phyloP scores from a whole-genome alignment of 2,888 invertebrate genomes.

The Leptopilina drosophilae region DNA sequence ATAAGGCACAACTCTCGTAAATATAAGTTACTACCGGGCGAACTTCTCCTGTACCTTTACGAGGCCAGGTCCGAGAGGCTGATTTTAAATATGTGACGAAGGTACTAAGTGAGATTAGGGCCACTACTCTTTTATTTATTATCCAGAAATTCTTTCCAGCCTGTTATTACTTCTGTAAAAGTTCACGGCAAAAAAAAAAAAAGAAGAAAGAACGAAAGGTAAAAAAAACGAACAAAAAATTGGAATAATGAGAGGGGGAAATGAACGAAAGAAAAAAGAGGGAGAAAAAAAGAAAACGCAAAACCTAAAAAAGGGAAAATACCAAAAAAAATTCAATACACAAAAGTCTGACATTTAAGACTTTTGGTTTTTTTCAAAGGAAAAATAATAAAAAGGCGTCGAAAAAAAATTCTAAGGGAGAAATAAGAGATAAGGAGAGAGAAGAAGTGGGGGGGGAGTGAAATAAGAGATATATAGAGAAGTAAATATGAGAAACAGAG shows the following conservation, averaged over 20 bases:
- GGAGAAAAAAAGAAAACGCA: not conserved
- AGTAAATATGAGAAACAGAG: no score
- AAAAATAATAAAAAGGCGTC: not conserved
- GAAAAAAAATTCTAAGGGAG: not conserved
- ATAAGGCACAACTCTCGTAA: slow-evolving; percentile 39
- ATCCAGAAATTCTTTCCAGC: not conserved
- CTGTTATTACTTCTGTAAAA: slow-evolving; percentile 18
- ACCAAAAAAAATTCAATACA: no score
- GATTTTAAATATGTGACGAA: slow-evolving; percentile 41
- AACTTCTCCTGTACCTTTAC: slow-evolving; percentile 36
- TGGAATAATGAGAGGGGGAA: not conserved
- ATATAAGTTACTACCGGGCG: slow-evolving; percentile 34
- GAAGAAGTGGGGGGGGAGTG: no score
- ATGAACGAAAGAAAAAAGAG: not conserved
- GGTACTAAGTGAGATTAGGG: slow-evolving; percentile 37
- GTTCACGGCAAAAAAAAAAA: not conserved
- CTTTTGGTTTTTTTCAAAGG: not conserved
- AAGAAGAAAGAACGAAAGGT: not conserved
- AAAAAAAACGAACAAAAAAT: not conserved
- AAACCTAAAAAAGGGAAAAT: no score
- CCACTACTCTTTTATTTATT: slow-evolving; percentile 8
- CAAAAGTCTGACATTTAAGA: no score
- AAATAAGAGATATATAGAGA: no score
- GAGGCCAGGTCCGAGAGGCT: slow-evolving; percentile 30
- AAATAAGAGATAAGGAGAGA: no score